phyloP scores from a whole-genome alignment of 2,797 vertebrate species.

The Danionella dracula region DNA sequence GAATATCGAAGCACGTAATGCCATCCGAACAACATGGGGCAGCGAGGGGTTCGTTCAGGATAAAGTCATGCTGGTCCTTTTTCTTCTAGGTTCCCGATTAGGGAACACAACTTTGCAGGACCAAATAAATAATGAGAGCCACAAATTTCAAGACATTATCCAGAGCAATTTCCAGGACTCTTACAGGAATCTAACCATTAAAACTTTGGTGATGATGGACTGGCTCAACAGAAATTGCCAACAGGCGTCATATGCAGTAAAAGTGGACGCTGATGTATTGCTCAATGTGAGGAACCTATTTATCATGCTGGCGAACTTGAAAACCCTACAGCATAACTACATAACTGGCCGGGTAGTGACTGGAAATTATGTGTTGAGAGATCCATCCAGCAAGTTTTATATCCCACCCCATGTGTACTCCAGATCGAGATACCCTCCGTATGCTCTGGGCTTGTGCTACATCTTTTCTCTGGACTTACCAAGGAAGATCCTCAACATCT shows the following conservation, averaged over 20 bases:
- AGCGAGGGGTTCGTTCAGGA: constrained; percentile 55
- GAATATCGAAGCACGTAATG: constrained; percentile 11
- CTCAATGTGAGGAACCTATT: constrained; percentile 65
- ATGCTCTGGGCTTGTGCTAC: constrained; percentile 71
- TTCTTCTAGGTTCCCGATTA: constrained; percentile 61
- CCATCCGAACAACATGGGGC: constrained; percentile 74
- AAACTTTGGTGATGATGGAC: constrained; percentile 73
- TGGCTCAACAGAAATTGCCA: constrained; percentile 64
- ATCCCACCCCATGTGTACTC: constrained; percentile 61
- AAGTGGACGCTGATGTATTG: constrained; percentile 73
- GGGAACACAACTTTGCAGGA: constrained; percentile 29
- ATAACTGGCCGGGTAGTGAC: constrained; percentile 61
- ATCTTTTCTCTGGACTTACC: constrained; percentile 71
- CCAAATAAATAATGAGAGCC: constrained; percentile 53
- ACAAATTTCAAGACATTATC: constrained; percentile 59
- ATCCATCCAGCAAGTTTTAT: constrained; percentile 60
- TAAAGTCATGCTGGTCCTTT: constrained; percentile 59
- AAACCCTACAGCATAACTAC: constrained; percentile 37
- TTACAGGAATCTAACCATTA: constrained; percentile 72
- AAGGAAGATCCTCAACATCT: constrained; percentile 45
- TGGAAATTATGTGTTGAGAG: constrained; percentile 48
- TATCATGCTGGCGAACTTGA: constrained; percentile 49
- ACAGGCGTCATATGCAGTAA: constrained; percentile 59
- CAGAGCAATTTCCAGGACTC: constrained; percentile 71
- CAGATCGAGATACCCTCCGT: constrained; percentile 56